Percentiles rank a stretch among this genome's conserved stretches.
Conservation (phyloP, 2,797 vertebrate species). For the Acanthurus tractus region DNA sequence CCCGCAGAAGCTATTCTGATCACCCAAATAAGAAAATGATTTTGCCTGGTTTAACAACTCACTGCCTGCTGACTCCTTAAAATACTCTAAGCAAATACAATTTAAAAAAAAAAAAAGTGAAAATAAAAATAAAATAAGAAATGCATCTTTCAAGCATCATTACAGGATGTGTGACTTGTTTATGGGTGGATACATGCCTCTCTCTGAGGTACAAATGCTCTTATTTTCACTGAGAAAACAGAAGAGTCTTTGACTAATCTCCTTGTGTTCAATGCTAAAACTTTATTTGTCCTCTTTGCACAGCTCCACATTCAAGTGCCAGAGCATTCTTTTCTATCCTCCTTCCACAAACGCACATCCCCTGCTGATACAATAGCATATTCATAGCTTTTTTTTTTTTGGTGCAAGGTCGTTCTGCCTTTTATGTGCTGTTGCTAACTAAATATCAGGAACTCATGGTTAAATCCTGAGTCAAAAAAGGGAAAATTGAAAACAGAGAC, state of each 20-base stretch:
- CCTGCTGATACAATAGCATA: slow-evolving; percentile 31
- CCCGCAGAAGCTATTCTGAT: not conserved
- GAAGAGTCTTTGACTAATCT: slow-evolving; percentile 8
- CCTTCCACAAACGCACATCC: slow-evolving; percentile 1
- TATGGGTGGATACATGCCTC: not conserved
- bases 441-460: slow-evolving; percentile 31
- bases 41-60: too few relatives aligned
- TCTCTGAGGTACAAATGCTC: not conserved
- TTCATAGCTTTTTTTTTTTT: slow-evolving; percentile 27
- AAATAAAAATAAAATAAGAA: not conserved
- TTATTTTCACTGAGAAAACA: not conserved
- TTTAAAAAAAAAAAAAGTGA: not conserved
- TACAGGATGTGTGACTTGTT: not conserved
- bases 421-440: not conserved
- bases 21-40: too few relatives aligned
- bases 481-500: not conserved
- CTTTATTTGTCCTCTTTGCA: not conserved
- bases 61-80: not conserved
- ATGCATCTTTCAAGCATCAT: not conserved
- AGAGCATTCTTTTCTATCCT: not conserved
- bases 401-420: not conserved
- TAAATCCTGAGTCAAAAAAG: slow-evolving; percentile 29
- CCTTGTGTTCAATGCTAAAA: not conserved
- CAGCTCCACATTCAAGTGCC: not conserved
- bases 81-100: too few relatives aligned